Evolutionary conservation across 2,888 invertebrate genomes (phyloP).

Genomic region (Lasiommata megera): DNA sequence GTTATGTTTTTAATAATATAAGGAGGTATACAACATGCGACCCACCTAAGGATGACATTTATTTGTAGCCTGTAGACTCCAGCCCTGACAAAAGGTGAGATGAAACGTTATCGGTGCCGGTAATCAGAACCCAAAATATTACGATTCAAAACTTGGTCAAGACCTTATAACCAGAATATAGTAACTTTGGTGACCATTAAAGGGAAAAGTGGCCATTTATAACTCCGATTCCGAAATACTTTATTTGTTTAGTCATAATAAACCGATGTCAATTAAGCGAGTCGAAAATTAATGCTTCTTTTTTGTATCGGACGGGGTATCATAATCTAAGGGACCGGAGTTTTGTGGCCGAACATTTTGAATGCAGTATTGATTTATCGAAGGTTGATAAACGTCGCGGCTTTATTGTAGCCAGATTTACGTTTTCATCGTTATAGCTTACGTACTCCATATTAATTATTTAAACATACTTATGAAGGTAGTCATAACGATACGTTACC

Average conservation of each 20-base stretch:
- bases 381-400: conserved; percentile 21
- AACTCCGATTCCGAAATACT: conserved; percentile 63
- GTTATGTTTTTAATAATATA: too few relatives aligned
- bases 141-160: conserved; percentile 80
- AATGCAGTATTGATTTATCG: conserved; percentile 32
- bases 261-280: conserved; percentile 72
- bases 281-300: conserved; percentile 57
- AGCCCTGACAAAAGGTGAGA: conserved; percentile 71
- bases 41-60: too few relatives aligned
- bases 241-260: conserved; percentile 72
- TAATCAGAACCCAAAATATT: conserved; percentile 82
- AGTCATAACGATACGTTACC: too few relatives aligned
- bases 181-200: conserved; percentile 68
- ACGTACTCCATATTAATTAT: neutral
- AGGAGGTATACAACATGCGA: too few relatives aligned
- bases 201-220: conserved; percentile 68
- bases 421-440: conserved; percentile 11
- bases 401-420: conserved; percentile 21
- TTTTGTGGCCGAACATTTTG: conserved; percentile 29
- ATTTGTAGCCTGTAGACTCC: conserved; percentile 44
- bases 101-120: conserved; percentile 72
- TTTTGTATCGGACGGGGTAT: conserved; percentile 36
- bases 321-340: conserved; percentile 35
- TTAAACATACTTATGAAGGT: neutral
- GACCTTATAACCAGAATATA: conserved; percentile 70